Evolutionary conservation across 2,113 vertebrate genomes (phyloP), one percentile per base, ranked within the genome.

Genomic region (Galemys pyrenaicus): DNA sequence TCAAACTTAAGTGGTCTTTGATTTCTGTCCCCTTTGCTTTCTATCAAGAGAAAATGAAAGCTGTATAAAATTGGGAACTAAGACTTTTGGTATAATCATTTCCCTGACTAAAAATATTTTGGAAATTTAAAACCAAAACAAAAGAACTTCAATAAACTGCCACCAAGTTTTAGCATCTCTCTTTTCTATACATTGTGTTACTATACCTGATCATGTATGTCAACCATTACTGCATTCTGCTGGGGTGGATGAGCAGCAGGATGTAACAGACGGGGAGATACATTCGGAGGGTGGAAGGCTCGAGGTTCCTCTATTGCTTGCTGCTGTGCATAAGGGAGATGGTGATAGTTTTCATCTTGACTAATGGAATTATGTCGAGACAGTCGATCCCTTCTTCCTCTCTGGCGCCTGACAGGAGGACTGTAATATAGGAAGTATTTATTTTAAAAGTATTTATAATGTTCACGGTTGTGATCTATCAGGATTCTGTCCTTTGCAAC

Each of bases 321-420:
- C 65, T 99, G 98, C 94, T 99, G 99, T 95, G 98, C 98, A 17
- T 99, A 99, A 92, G 99, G 98, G 89, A 99, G 98, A 97, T 99
- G 99, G 87, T 99, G 99, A 96, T 99, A 99, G 97, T 99, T 99
- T 98, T 99, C 99, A 96, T 99, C 99, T 95, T 99, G 99, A 94
- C 97, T 99, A 78, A 99, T 97, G 95, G 98, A 99, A 97, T 98
- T 99, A 97, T 99, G 99, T 73, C 99, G 98, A 93, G 99, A 97
- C 30, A 99, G 98, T 83, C 99, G 99, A 97, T 99, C 99, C 92
- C 99, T 99, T 85, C 99, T 99, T 94, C 99, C 98, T 56, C 99
- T 99, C 98, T 99, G 99, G 82, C 99, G 99, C 95, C 99, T 99
- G 89, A 98, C 98, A 44, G 99, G 99, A 92, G 99, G 99, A 96